These are phyloP conservation scores for Amphipyra tragopoginis DNA, from an alignment of 2,888 invertebrate genomes.

Conservation along the genomic window DNA sequence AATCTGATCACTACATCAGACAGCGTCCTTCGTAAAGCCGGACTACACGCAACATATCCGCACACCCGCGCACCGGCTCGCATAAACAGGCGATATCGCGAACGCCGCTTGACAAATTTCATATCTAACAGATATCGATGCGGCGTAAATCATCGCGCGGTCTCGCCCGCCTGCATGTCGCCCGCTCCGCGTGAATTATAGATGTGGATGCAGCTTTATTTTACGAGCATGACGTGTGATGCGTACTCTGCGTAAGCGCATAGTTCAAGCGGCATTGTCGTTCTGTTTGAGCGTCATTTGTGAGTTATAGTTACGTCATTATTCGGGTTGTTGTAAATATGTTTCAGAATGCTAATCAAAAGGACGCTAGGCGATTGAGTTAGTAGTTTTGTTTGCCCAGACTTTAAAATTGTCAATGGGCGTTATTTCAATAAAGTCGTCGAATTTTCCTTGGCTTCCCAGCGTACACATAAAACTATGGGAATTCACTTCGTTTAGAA, in stretches of 20 bases:
- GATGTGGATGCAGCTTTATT: slow-evolving; percentile 73
- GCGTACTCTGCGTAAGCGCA: slow-evolving; percentile 58
- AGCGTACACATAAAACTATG: too few species aligned
- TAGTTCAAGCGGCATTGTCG: slow-evolving; percentile 56
- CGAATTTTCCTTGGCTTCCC: too few species aligned
- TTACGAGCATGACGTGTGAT: slow-evolving; percentile 64
- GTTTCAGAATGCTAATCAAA: background rate
- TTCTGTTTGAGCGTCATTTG: slow-evolving; percentile 49
- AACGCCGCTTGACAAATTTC: slow-evolving; percentile 83
- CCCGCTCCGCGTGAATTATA: slow-evolving; percentile 68
- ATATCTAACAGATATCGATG: slow-evolving; percentile 86
- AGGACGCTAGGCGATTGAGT: background rate
- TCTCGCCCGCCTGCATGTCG: slow-evolving; percentile 70
- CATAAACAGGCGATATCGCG: slow-evolving; percentile 81
- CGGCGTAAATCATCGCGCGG: slow-evolving; percentile 79
- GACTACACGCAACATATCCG: slow-evolving; percentile 49
- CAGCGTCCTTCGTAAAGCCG: slow-evolving; percentile 36
- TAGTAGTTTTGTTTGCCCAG: too few species aligned
- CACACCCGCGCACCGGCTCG: slow-evolving; percentile 66
- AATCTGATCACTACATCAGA: slow-evolving; percentile 34
- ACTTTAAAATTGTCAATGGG: too few species aligned
- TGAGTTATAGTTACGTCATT: slow-evolving; percentile 33
- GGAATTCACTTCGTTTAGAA: too few species aligned
- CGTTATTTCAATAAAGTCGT: too few species aligned
- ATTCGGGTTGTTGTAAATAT: slow-evolving; percentile 12